Percentiles rank a stretch among this genome's conserved stretches.
Conservation (phyloP, 2,797 vertebrate genomes). For the Leontopithecus rosalia region DNA sequence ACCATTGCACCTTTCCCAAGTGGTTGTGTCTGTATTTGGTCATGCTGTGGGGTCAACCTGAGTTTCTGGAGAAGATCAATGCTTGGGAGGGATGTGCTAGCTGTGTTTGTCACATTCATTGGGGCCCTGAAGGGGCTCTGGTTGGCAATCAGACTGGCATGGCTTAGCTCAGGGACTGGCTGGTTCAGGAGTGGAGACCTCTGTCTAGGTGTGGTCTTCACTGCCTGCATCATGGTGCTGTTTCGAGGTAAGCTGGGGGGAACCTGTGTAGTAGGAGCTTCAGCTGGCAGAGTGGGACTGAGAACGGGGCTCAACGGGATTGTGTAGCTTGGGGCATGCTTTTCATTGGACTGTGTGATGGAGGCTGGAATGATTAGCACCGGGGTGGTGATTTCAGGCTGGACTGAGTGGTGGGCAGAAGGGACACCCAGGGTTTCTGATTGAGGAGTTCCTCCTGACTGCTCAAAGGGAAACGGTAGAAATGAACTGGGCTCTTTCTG, state of each 20-base stretch:
- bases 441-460: slow-evolving; percentile 84
- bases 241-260: slow-evolving; percentile 82
- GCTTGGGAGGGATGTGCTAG: slow-evolving; percentile 82
- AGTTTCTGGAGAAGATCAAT: slow-evolving; percentile 91
- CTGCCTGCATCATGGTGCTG: slow-evolving; percentile 82
- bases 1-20: slow-evolving; percentile 89
- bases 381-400: slow-evolving; percentile 81
- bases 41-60: slow-evolving; percentile 89
- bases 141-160: slow-evolving; percentile 75
- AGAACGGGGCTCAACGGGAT: slow-evolving; percentile 88
- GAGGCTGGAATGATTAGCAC: slow-evolving; percentile 86
- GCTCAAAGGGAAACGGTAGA: slow-evolving; percentile 87
- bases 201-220: slow-evolving; percentile 86
- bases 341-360: slow-evolving; percentile 85
- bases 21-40: slow-evolving; percentile 85
- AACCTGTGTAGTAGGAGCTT: slow-evolving; percentile 82
- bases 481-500: slow-evolving; percentile 86
- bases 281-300: slow-evolving; percentile 85
- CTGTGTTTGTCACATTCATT: slow-evolving; percentile 73
- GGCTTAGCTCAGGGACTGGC: slow-evolving; percentile 83
- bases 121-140: slow-evolving; percentile 84
- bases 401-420: slow-evolving; percentile 75
- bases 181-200: slow-evolving; percentile 90
- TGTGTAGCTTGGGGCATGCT: slow-evolving; percentile 82
- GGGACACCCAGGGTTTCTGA: slow-evolving; percentile 83